Evolutionary conservation across 2,797 vertebrate species (phyloP).

Genomic region (Phoeniculus purpureus): DNA sequence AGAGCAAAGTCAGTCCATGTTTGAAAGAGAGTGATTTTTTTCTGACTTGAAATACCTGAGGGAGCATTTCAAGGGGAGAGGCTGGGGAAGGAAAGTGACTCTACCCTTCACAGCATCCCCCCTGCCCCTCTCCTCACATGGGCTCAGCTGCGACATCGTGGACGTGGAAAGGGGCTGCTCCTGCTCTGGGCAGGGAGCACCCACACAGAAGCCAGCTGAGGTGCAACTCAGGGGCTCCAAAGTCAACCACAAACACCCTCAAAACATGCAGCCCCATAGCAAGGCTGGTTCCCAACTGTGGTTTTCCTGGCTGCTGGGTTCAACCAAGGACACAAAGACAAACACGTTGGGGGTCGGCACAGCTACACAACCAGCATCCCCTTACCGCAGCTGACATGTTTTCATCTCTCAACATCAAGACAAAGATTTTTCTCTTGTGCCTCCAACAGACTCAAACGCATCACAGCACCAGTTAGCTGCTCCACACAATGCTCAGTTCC

Average conservation of each 20-base stretch:
- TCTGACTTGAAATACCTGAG: background rate
- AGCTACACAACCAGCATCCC: background rate
- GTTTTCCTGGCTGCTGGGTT: background rate
- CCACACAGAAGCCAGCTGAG: fast-evolving
- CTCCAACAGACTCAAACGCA: background rate
- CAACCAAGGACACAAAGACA: background rate
- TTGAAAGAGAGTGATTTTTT: background rate
- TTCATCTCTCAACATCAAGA: background rate
- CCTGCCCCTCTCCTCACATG: background rate
- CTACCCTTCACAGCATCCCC: background rate
- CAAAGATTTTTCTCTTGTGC: background rate
- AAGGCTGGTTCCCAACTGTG: background rate
- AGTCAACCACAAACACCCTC: background rate
- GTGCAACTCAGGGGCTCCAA: background rate
- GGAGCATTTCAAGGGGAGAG: background rate
- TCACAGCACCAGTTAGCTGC: background rate
- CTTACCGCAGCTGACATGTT: background rate
- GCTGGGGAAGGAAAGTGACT: background rate
- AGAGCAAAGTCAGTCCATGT: background rate
- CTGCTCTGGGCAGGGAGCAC: fast-evolving
- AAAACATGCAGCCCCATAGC: background rate
- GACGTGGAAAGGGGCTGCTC: background rate
- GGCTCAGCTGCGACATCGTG: background rate
- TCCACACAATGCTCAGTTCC: fast-evolving
- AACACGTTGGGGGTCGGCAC: fast-evolving